These are phyloP conservation scores for Lemur catta DNA, from an alignment of 2,797 vertebrate genomes.

Conservation along the genomic window DNA sequence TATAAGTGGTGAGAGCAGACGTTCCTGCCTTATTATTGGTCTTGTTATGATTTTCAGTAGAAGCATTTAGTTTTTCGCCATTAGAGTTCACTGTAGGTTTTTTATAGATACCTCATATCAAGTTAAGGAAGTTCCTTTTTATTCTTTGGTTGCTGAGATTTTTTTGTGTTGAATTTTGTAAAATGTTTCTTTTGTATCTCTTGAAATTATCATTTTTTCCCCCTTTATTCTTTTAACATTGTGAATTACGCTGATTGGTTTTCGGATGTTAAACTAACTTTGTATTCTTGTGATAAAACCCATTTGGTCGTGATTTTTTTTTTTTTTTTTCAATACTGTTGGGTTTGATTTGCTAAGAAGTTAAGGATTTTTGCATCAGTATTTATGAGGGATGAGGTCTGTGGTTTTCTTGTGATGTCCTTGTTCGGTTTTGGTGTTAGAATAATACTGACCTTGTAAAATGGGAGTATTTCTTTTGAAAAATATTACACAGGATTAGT, in stretches of 20 bases:
- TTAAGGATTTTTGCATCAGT: conserved; percentile 1
- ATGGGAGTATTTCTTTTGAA: not conserved
- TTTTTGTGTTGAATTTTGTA: not conserved
- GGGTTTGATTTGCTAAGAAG: conserved; percentile 32
- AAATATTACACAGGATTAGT: not conserved
- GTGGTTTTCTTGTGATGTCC: not conserved
- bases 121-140: conserved; percentile 18
- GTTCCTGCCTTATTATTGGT: not conserved
- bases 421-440: not conserved
- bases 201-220: not conserved
- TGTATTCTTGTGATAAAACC: conserved; percentile 6
- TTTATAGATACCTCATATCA: not conserved
- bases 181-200: not conserved
- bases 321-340: not conserved
- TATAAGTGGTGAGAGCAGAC: not conserved
- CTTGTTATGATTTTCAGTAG: not conserved
- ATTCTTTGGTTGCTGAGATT: not conserved
- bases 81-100: not conserved
- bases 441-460: not conserved
- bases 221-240: not conserved
- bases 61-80: not conserved
- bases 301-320: not conserved
- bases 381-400: not conserved
- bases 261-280: conserved; percentile 23
- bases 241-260: not conserved